Evolutionary conservation across 2,113 vertebrate genomes (phyloP).

Genomic region (Columba livia): DNA sequence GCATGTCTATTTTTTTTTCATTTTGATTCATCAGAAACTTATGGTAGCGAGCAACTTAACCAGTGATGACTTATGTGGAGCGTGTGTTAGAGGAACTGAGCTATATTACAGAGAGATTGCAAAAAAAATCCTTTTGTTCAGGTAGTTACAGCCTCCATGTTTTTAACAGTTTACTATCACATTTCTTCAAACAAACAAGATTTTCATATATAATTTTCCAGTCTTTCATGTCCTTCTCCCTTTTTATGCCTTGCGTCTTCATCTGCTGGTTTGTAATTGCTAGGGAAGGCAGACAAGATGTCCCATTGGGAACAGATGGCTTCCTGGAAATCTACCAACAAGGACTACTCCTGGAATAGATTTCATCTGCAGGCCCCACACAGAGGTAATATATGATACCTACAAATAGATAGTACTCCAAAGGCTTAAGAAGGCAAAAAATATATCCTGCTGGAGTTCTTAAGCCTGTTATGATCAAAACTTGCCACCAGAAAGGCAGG

Average conservation of each 20-base stretch:
- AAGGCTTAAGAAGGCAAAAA: constrained; percentile 39
- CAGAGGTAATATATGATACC: constrained; percentile 64
- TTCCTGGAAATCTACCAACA: constrained; percentile 62
- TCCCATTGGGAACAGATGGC: constrained; percentile 72
- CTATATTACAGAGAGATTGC: background rate
- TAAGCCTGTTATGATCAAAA: constrained; percentile 24
- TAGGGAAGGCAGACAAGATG: constrained; percentile 64
- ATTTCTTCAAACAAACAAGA: constrained; percentile 9
- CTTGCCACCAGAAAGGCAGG: constrained; percentile 5
- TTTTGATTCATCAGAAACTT: constrained; percentile 21
- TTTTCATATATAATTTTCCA: background rate
- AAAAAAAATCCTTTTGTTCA: background rate
- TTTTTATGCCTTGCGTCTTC: constrained; percentile 36
- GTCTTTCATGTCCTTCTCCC: background rate
- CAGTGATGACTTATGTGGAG: background rate
- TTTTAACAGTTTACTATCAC: constrained; percentile 19
- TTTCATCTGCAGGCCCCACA: constrained; percentile 65
- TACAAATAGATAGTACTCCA: constrained; percentile 55
- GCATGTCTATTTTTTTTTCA: background rate
- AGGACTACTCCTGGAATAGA: constrained; percentile 61
- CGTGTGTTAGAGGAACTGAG: background rate
- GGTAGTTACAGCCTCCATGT: background rate
- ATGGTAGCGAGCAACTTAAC: background rate
- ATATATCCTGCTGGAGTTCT: constrained; percentile 28
- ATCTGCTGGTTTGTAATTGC: constrained; percentile 65